phyloP scores from a whole-genome alignment of 1,140 invertebrate species.

The Drosophila carrolli region DNA sequence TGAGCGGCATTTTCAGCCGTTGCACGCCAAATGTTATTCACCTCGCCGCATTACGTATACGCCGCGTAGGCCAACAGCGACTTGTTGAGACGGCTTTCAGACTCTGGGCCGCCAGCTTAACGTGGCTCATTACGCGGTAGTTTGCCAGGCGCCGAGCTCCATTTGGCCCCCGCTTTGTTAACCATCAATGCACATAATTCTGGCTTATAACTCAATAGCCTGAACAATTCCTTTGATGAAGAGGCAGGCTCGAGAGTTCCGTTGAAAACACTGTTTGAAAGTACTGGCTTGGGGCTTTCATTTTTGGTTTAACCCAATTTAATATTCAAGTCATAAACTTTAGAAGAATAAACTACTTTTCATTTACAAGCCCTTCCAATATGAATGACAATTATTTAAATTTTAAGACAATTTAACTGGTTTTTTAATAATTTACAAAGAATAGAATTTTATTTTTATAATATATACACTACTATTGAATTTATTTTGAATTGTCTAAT shows the following conservation, averaged over 20 bases:
- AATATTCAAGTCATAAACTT: neutral
- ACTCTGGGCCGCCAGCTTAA: conserved; percentile 39
- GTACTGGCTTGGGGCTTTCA: neutral
- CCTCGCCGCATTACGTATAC: conserved; percentile 76
- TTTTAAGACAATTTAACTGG: too few species aligned
- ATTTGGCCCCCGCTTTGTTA: conserved; percentile 10
- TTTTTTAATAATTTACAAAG: too few species aligned
- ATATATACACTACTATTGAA: too few species aligned
- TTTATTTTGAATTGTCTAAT: too few species aligned
- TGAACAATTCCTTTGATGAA: conserved; percentile 5
- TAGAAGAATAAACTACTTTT: neutral
- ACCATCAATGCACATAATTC: conserved; percentile 28
- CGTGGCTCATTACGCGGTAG: conserved; percentile 43
- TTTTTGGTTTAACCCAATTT: neutral
- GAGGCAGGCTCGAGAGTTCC: neutral
- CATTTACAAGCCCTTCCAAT: neutral
- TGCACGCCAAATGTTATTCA: conserved; percentile 72
- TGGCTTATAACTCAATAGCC: conserved; percentile 36
- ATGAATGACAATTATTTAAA: too few species aligned
- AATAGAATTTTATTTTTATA: too few species aligned
- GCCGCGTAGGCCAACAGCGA: conserved; percentile 46
- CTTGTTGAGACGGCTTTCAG: conserved; percentile 71
- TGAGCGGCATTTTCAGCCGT: conserved; percentile 69
- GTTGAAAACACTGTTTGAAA: conserved; percentile 3
- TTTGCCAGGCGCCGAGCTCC: conserved; percentile 30